A percentile compares a stretch with the other conserved stretches of the same genome.
phyloP scores from a whole-genome alignment of 1,140 invertebrate species.

The Ectropis grisescens region DNA sequence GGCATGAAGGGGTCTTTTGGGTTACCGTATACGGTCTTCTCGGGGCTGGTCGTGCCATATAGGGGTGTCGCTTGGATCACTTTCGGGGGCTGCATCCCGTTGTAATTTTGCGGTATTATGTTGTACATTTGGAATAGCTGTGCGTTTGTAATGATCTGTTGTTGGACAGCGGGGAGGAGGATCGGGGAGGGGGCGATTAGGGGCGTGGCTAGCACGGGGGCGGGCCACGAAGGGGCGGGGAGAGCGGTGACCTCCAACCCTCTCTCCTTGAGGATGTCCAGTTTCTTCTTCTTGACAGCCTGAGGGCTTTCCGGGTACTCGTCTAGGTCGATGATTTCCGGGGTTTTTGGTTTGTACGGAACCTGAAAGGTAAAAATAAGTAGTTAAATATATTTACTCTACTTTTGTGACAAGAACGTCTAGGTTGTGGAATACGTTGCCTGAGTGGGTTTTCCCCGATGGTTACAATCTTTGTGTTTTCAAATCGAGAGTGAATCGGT shows the following conservation, averaged over 20 bases:
- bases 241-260: constrained; percentile 81
- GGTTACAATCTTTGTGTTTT: too few relatives aligned
- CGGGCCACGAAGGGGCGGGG: constrained; percentile 33
- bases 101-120: constrained; percentile 32
- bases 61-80: constrained; percentile 76
- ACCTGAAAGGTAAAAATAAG: constrained; percentile 36
- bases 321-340: constrained; percentile 77
- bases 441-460: too few relatives aligned
- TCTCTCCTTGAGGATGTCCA: constrained; percentile 80
- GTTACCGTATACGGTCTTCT: constrained; percentile 78
- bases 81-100: constrained; percentile 64
- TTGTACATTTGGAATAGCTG: constrained; percentile 69
- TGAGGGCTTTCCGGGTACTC: constrained; percentile 61
- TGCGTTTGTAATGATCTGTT: constrained; percentile 68
- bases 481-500: too few relatives aligned
- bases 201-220: constrained; percentile 18
- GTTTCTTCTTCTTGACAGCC: constrained; percentile 74
- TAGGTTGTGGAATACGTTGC: too few relatives aligned
- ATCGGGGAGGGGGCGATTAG: constrained; percentile 24
- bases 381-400: constrained; percentile 1
- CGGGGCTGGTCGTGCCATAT: constrained; percentile 72
- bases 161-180: constrained; percentile 47
- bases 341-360: constrained; percentile 70
- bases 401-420: too few relatives aligned
- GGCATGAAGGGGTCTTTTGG: constrained; percentile 75